Evolutionary conservation across 2,113 vertebrate species (phyloP).

Genomic region (Erpornis zantholeuca): DNA sequence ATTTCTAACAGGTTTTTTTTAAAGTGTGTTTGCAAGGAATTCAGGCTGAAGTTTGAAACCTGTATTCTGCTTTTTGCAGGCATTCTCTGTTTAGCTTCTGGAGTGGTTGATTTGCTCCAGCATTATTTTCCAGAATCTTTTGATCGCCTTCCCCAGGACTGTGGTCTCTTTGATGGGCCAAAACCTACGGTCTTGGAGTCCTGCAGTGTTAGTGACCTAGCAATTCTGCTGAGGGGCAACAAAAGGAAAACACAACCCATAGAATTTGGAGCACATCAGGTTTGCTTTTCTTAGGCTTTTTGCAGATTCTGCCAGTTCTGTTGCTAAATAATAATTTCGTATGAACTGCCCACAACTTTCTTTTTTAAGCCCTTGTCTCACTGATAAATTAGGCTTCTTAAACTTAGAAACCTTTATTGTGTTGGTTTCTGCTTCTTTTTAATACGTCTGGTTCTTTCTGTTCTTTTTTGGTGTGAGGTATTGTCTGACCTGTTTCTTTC

Average conservation of each 20-base stretch:
- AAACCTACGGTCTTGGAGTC: conserved; percentile 78
- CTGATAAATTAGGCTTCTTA: neutral
- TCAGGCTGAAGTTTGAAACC: neutral
- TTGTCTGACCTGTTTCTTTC: neutral
- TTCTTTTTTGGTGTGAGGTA: neutral
- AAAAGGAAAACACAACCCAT: conserved; percentile 83
- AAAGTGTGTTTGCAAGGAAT: neutral
- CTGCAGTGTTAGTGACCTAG: conserved; percentile 80
- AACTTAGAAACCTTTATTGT: neutral
- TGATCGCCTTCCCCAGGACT: conserved; percentile 79
- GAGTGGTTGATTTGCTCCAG: conserved; percentile 81
- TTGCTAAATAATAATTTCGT: neutral
- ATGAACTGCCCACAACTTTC: neutral
- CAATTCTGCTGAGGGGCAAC: conserved; percentile 82
- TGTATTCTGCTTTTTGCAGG: conserved; percentile 45
- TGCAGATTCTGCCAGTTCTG: neutral
- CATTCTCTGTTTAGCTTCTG: conserved; percentile 78
- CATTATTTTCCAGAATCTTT: conserved; percentile 83
- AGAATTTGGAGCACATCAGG: conserved; percentile 86
- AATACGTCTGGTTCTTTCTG: neutral
- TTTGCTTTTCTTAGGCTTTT: conserved; percentile 41
- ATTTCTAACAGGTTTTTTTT: neutral
- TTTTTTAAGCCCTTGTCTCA: neutral
- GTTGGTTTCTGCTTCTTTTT: neutral
- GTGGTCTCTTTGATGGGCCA: conserved; percentile 80